Percentiles rank a stretch among this genome's conserved stretches.
These are phyloP conservation scores for Daphoenositta chrysoptera DNA, from an alignment of 2,113 vertebrate genomes.

Conservation along the genomic window DNA sequence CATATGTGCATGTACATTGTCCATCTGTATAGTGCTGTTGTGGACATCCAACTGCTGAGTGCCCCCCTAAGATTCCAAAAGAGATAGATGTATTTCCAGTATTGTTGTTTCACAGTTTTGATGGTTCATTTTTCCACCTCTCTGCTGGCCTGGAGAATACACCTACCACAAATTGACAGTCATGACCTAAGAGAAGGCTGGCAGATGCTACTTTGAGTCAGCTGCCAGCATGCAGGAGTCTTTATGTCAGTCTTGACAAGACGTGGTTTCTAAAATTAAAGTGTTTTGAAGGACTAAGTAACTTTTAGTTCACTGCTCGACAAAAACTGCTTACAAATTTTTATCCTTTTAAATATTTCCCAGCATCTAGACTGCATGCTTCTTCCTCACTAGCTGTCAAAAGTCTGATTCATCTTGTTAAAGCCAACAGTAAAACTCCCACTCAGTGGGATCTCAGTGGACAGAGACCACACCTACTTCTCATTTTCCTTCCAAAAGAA, in stretches of 20 bases:
- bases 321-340: background rate
- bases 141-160: background rate
- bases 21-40: background rate
- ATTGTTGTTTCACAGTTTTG: background rate
- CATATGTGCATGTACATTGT: background rate
- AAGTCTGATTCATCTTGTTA: background rate
- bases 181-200: background rate
- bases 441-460: background rate
- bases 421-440: background rate
- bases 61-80: background rate
- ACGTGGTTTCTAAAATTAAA: background rate
- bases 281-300: background rate
- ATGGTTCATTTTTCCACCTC: background rate
- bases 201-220: background rate
- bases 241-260: background rate
- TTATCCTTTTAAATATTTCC: background rate
- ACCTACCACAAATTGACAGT: background rate
- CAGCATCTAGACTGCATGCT: background rate
- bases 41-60: background rate
- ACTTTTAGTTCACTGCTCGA: background rate
- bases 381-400: background rate
- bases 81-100: background rate
- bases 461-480: background rate
- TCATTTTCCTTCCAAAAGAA: background rate
- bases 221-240: background rate